phyloP scores from a whole-genome alignment of 2,797 vertebrate species.

The Bufotes viridis region DNA sequence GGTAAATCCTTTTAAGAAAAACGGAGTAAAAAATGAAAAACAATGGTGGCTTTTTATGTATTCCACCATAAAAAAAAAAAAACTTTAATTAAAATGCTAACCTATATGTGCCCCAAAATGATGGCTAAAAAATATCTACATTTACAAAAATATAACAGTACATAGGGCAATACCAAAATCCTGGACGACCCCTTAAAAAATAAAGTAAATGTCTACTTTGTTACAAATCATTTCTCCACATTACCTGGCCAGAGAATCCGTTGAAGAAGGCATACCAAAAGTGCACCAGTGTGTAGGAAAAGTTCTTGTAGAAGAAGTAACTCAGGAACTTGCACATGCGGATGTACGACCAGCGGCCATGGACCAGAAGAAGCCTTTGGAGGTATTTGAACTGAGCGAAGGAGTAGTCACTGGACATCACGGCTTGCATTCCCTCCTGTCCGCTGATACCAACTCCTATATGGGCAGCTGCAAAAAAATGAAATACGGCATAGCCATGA shows the following conservation, averaged over 20 bases:
- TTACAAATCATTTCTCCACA: not conserved
- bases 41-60: no score
- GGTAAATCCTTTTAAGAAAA: no score
- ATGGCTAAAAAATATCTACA: no score
- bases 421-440: conserved; percentile 97
- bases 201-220: not conserved
- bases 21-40: no score
- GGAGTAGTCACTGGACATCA: conserved; percentile 96
- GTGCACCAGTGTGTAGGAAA: conserved; percentile 92
- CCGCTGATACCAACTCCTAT: conserved; percentile 97
- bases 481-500: not conserved
- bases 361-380: conserved; percentile 90
- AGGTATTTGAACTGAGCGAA: conserved; percentile 93
- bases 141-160: no score
- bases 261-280: conserved; percentile 98
- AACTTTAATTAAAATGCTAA: no score
- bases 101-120: no score
- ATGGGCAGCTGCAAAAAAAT: conserved; percentile 83
- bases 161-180: no score
- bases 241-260: conserved; percentile 93
- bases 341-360: conserved; percentile 97
- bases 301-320: conserved; percentile 98
- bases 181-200: no score
- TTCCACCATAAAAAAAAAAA: no score
- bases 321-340: conserved; percentile 97